A percentile compares a stretch with the other conserved stretches of the same genome.
These are phyloP conservation scores for Dasyprocta punctata DNA, from an alignment of 2,113 vertebrate genomes.

Conservation along the genomic window DNA sequence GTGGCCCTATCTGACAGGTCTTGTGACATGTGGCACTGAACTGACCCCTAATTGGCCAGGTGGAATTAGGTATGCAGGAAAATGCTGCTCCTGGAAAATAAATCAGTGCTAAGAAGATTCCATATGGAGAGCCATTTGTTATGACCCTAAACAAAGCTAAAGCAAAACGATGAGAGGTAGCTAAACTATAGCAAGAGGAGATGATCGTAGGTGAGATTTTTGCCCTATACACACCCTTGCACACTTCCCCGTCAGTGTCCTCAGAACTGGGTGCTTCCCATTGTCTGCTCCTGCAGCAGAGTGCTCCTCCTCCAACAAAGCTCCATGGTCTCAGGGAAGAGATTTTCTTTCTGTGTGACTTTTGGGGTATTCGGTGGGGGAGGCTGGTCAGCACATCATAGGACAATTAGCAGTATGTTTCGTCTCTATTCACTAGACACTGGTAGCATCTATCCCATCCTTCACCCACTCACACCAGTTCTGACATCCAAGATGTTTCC, in stretches of 20 bases:
- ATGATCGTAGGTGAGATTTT: rapidly evolving
- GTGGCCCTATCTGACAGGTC: neutral
- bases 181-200: neutral
- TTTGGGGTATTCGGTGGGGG: rapidly evolving
- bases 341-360: too few species aligned
- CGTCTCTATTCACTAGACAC: neutral
- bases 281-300: neutral
- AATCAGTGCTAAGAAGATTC: neutral
- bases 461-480: neutral
- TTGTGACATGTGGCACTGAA: neutral
- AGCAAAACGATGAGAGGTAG: neutral
- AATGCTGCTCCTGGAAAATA: neutral
- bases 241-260: neutral
- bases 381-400: rapidly evolving
- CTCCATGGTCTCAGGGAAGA: neutral
- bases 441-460: rapidly evolving
- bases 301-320: neutral
- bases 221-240: neutral
- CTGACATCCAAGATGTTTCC: neutral
- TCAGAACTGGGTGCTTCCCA: too few species aligned
- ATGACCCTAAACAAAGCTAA: neutral
- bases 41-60: neutral
- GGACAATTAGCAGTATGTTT: rapidly evolving
- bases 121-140: neutral
- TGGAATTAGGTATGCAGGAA: neutral